Base-by-base conservation (phyloP, 2,797 vertebrate species). In the Threskiornis aethiopicus region DNA sequence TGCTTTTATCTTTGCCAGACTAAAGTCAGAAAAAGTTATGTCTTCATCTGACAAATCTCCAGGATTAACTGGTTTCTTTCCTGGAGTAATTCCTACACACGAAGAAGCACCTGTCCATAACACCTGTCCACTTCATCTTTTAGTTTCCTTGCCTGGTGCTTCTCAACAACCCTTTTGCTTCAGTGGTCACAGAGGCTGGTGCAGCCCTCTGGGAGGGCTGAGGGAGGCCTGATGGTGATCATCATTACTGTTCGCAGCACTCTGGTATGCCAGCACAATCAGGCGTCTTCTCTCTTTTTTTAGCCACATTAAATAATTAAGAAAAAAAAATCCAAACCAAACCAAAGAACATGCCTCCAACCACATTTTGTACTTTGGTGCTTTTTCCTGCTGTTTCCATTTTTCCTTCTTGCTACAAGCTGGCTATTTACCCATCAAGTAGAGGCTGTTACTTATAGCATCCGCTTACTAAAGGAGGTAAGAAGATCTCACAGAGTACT, bases 271-370 rank as follows among this genome's bases (percentile, higher is more conserved):
- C 78, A 85, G 31, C 59, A 71, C 37, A 17, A 52, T 14, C 37
- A 59, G 41, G 7, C 57, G 51, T 70, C 61, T 76, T 57, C 16
- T 64, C 25, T 65, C 16, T 31, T 82, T 94, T 94, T 84, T 64
- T 6, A 92, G 24, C 59, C 41, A 39, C 18, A 64, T 46, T 65
- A 70, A 87, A 84, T 58, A 84, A 82, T 13, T 10, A 55, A 62
- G 16, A 3, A 2, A 42, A 75, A 39, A 47, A 76, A 39, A 6
- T 0, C 0, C 2, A 39, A 79, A 22, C 16, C 8, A 57, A 83
- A 65, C 3, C 25, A 71, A 76, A 85, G 29, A 37, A 70, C 70
- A 26, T 8, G 7, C 16, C 24, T 95, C 71, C 49, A 72, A 75
- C 17, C 16, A 71, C 8, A 39, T 64, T 78, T 87, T 5, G 1